Evolutionary conservation across 2,113 vertebrate genomes (phyloP), one percentile per base, ranked within the genome.

Genomic region (Prietella phreatophila): DNA sequence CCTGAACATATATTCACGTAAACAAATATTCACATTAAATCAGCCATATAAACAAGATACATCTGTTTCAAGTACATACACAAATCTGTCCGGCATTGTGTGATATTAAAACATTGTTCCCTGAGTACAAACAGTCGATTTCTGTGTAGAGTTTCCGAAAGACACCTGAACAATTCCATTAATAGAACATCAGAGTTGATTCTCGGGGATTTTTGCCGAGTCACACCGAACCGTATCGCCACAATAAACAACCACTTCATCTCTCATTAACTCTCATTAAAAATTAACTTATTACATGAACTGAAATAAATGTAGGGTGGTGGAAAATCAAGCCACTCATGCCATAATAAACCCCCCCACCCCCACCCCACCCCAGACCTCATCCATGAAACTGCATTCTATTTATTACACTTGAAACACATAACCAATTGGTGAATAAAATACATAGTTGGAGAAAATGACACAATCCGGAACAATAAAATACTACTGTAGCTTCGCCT

Each of bases 101-200:
- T 60, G n/a, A 79, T 50, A 81, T 75, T 81, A 42, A 58, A 87
- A 50, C 39, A 47, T 10, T 8, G 4, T 15, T 87, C 83, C 89
- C 76, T 87, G 86, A 87, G 56, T 85, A 69, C 36, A 42, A 73
- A n/a, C 61, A 85, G 30, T 88, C 22, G 13, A 78, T 82, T 79
- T 55, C 36, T 17, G 2, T 71, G 50, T 33, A 14, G 17, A 19
- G 20, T 7, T 83, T 53, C 25, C 61, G 73, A 33, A 88, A 30
- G 30, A 60, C 3, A 25, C 55, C 85, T 87, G 81, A n/a, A 55
- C 55, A 81, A 85, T 85, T 82, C 47, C 50, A 42, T 25, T 22
- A 82, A 56, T 19, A 22, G 7, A 55, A 86, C 60, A 82, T 17
- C 27, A 71, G 20, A 25, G 27, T 42, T 58, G 13, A 50, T 47